These are phyloP conservation scores for Naja naja DNA, from an alignment of 2,113 vertebrate species.

Conservation along the genomic window DNA sequence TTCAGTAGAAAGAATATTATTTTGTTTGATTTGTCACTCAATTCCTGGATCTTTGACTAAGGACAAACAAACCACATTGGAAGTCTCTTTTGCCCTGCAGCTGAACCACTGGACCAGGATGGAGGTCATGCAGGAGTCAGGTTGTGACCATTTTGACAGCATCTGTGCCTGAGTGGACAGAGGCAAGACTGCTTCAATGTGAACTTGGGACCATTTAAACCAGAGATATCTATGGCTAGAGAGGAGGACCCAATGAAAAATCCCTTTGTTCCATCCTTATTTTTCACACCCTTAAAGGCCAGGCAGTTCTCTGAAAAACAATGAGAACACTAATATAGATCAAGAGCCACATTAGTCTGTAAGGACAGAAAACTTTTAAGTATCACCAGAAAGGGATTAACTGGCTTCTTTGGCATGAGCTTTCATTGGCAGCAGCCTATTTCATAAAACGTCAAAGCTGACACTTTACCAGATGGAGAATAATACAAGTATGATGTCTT, in stretches of 20 bases:
- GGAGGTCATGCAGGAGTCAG: slow-evolving; percentile 26
- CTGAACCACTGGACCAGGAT: background rate
- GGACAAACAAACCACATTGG: background rate
- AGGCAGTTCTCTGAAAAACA: background rate
- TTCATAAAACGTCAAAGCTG: background rate
- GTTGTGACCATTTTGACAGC: slow-evolving; percentile 2
- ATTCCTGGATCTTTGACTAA: background rate
- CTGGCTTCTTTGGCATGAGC: background rate
- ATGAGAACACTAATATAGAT: background rate
- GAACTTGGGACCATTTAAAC: slow-evolving; percentile 17
- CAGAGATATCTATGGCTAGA: background rate
- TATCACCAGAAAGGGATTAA: background rate
- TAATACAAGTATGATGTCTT: background rate
- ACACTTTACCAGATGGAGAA: background rate
- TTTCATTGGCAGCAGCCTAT: background rate
- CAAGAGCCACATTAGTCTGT: background rate
- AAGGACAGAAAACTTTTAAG: background rate
- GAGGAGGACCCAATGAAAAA: background rate
- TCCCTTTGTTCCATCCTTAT: background rate
- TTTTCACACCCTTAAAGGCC: background rate
- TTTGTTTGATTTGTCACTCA: background rate
- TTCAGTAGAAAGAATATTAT: slow-evolving; percentile 16
- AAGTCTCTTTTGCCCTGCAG: slow-evolving; percentile 1
- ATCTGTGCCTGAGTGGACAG: slow-evolving; percentile 14
- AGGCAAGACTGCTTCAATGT: slow-evolving; percentile 8